phyloP scores from a whole-genome alignment of 1,140 invertebrate genomes.

The Pteromalus puparum region DNA sequence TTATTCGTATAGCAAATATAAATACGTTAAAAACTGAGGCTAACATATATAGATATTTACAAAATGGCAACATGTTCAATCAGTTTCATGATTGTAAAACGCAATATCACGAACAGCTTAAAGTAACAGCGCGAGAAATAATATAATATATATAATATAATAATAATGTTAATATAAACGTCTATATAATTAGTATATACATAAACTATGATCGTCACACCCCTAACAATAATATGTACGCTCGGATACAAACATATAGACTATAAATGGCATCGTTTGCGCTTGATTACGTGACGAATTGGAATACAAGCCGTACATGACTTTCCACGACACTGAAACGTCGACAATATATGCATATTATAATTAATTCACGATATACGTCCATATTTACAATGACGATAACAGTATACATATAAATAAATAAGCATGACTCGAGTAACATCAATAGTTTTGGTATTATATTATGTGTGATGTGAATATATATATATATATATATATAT shows the following conservation, averaged over 20 bases:
- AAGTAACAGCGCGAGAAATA: background rate
- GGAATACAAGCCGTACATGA: background rate
- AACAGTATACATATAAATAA: background rate
- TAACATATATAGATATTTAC: background rate
- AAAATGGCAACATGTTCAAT: background rate
- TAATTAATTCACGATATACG: background rate
- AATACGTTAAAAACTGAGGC: background rate
- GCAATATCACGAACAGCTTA: background rate
- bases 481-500: too few relatives aligned
- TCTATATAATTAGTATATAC: background rate
- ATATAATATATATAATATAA: background rate
- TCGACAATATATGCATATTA: background rate
- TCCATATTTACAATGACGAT: background rate
- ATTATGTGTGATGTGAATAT: too few relatives aligned
- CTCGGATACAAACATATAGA: background rate
- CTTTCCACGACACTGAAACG: background rate
- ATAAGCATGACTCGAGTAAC: background rate
- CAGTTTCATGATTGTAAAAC: background rate
- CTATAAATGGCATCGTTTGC: background rate
- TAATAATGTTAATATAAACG: background rate
- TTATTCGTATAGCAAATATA: background rate
- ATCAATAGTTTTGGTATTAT: background rate
- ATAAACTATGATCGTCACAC: background rate
- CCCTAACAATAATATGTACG: background rate
- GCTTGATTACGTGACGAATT: background rate